Conservation (phyloP, 2,113 vertebrate genomes). For the Saimiri boliviensis region DNA sequence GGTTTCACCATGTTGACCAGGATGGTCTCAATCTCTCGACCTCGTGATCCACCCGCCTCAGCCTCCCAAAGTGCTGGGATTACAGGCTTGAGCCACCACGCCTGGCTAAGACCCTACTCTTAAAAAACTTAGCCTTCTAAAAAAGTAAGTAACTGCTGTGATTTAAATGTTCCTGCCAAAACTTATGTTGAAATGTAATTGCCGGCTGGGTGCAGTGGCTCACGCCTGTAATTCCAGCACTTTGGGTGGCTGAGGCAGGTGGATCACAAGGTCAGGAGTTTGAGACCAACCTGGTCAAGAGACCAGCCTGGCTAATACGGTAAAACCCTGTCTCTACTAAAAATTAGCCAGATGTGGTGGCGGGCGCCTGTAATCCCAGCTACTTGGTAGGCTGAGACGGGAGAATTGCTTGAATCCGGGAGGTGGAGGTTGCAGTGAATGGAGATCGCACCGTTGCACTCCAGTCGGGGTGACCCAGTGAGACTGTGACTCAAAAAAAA, state of each 20-base stretch:
- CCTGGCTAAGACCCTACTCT: neutral
- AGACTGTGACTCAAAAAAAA: neutral
- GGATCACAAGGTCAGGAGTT: neutral
- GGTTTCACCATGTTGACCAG: no score
- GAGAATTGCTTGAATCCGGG: neutral
- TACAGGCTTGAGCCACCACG: no score
- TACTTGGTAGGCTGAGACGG: neutral
- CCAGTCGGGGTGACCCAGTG: neutral
- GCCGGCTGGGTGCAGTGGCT: neutral
- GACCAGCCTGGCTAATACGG: neutral
- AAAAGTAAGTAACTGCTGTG: neutral
- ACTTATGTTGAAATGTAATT: neutral
- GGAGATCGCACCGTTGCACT: neutral
- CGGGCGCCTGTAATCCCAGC: neutral
- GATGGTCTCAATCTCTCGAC: no score
- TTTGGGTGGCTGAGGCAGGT: neutral
- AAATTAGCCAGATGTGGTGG: neutral
- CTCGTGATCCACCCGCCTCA: no score
- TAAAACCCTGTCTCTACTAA: neutral
- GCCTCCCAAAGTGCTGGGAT: no score
- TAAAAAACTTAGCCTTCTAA: neutral
- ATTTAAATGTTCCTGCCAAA: neutral
- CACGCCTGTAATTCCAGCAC: neutral
- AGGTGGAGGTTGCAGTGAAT: neutral
- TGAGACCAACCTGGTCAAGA: neutral